phyloP scores from a whole-genome alignment of 2,888 invertebrate genomes.

The Rhamphomyia laevipes region DNA sequence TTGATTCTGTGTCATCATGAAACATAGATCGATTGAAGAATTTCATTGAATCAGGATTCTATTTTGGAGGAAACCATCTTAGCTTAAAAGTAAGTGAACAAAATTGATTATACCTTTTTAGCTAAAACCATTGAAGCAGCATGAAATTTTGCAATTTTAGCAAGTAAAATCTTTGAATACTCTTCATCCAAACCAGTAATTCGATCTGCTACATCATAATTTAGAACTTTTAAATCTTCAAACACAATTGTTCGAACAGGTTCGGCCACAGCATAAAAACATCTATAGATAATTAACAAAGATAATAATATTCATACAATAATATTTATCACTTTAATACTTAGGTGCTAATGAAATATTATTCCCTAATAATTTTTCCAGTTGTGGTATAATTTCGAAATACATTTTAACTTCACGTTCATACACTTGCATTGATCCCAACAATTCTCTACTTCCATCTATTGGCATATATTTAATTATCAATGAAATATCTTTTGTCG shows the following conservation, averaged over 20 bases:
- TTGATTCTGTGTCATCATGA: conserved; percentile 3
- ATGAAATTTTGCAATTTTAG: conserved; percentile 40
- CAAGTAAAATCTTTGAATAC: conserved; percentile 37
- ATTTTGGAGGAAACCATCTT: no score
- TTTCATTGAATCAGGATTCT: conserved; percentile 15
- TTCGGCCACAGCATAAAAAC: conserved; percentile 1
- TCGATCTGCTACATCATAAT: conserved; percentile 38
- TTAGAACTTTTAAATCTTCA: conserved; percentile 28
- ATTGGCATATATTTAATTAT: conserved; percentile 14
- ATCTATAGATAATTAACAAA: neutral
- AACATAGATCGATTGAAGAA: conserved; percentile 11
- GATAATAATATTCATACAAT: no score
- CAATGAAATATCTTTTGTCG: conserved; percentile 6
- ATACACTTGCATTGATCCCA: conserved; percentile 17
- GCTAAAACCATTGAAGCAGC: conserved; percentile 40
- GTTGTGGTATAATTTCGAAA: conserved; percentile 14
- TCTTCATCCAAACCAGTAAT: conserved; percentile 39
- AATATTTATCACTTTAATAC: no score
- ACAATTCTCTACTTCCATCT: conserved; percentile 10
- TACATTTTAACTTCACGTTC: conserved; percentile 19
- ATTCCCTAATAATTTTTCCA: conserved; percentile 11
- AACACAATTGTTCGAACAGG: conserved; percentile 15
- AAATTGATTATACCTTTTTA: conserved; percentile 37
- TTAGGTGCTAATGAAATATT: neutral
- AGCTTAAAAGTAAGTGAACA: no score